These are phyloP conservation scores for Aulostomus chinensis DNA, from an alignment of 2,797 vertebrate genomes.

Conservation along the genomic window DNA sequence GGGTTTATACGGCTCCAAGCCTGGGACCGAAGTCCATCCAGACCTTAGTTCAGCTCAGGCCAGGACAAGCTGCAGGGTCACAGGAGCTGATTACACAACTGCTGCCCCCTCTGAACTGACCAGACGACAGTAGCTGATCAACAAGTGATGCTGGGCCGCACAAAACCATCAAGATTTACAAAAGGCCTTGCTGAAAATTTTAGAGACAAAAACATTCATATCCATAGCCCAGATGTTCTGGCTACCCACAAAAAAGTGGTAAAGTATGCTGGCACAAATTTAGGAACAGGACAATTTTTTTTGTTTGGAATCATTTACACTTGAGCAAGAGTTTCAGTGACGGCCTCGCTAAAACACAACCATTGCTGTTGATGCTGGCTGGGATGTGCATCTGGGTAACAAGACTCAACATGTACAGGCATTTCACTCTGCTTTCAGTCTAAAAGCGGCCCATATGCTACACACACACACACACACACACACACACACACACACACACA, in stretches of 20 bases:
- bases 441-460: conserved; percentile 10
- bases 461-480: conserved; percentile 1
- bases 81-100: conserved; percentile 44
- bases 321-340: too few relatives aligned
- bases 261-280: too few relatives aligned
- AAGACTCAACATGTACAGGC: conserved; percentile 75
- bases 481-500: conserved; percentile 1
- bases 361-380: conserved; percentile 23
- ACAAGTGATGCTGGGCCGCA: conserved; percentile 38
- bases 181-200: not conserved
- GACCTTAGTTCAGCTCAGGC: conserved; percentile 10
- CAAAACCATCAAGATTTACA: not conserved
- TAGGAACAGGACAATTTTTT: too few relatives aligned
- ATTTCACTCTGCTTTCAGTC: conserved; percentile 51
- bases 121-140: conserved; percentile 17
- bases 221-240: conserved; percentile 6
- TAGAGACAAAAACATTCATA: not conserved
- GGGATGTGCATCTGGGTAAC: conserved; percentile 59
- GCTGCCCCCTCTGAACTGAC: conserved; percentile 11
- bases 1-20: conserved; percentile 28
- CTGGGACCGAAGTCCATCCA: conserved; percentile 66
- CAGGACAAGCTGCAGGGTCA: conserved; percentile 1
- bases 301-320: too few relatives aligned
- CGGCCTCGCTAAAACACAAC: not conserved
- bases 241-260: too few relatives aligned